Base-by-base conservation (phyloP, 2,797 vertebrate genomes). In the Limosa lapponica region DNA sequence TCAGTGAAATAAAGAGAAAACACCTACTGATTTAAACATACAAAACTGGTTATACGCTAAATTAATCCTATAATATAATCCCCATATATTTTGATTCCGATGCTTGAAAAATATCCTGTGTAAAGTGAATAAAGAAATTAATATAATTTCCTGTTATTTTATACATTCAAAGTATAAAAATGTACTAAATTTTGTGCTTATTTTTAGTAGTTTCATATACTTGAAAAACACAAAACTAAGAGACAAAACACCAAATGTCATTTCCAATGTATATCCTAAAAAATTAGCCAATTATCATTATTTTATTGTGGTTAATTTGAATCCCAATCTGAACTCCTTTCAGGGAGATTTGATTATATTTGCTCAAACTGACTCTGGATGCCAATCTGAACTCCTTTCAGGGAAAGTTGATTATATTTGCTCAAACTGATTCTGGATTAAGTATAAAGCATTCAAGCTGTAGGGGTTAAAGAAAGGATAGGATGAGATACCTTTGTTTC, bases 1-100 rank as follows among this genome's bases (percentile, higher is more conserved):
- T 87, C 65, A 78, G 27, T 58, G 61, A 94, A 96, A 91, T 92
- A 87, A 91, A 54, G 25, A 87, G 22, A 62, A 87, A 94, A 89
- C 55, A 82, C 67, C 46, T 88, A 70, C 28, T 32, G n/a, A 46
- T 30, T 92, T 95, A 82, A 90, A 55, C 30, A 59, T 24, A 34
- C 55, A 59, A 59, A 75, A 81, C 27, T 54, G 16, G 17, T 92
- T 77, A 67, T 59, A 81, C 3, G 27, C 6, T 57, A 87, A 89
- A 77, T 87, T 64, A 73, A 66, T 70, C 11, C 25, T 57, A 36
- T 16, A 69, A 70, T 55, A 73, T 46, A 88, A 44, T 51, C 48
- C 10, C 9, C 8, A 64, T 71, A 22, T 44, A 86, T 81, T 88
- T 78, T 64, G 25, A 81, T 61, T 58, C 18, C 2, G 2, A 23